These are phyloP conservation scores for Eucera pruinosa DNA, from an alignment of 2,888 invertebrate species.

Conservation along the genomic window DNA sequence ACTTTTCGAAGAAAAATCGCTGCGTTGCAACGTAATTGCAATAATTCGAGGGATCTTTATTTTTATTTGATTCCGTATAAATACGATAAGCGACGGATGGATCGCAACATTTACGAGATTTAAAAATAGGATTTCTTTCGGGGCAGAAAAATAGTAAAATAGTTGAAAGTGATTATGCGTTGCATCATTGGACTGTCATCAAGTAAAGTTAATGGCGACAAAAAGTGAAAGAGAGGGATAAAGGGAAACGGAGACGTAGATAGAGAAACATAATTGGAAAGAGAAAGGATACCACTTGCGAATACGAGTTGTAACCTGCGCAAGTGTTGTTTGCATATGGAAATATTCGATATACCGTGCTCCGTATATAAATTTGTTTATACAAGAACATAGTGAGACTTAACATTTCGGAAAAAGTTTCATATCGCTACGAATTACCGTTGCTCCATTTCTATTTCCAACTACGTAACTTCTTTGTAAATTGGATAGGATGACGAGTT, in stretches of 20 bases:
- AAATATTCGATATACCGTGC: neutral
- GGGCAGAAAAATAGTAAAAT: neutral
- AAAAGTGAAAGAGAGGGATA: conserved; percentile 7
- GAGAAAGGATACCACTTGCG: conserved; percentile 3
- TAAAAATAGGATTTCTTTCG: too few relatives aligned
- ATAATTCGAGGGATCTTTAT: too few relatives aligned
- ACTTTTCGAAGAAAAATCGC: neutral
- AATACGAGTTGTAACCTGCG: conserved; percentile 2
- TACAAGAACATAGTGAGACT: too few relatives aligned
- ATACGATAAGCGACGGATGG: too few relatives aligned
- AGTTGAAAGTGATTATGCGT: neutral
- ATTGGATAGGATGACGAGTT: too few relatives aligned
- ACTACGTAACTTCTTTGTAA: neutral
- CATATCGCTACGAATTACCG: too few relatives aligned
- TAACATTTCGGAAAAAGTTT: neutral
- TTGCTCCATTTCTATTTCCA: too few relatives aligned
- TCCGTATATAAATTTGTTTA: neutral
- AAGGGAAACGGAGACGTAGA: conserved; percentile 4
- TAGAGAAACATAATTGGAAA: conserved; percentile 3
- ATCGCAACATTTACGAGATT: neutral
- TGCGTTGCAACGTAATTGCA: too few relatives aligned
- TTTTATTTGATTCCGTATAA: too few relatives aligned
- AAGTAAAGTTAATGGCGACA: neutral
- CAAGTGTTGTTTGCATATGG: neutral
- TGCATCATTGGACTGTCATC: neutral